Base-by-base conservation (phyloP, 2,888 invertebrate species). In the Julus scandinavius region DNA sequence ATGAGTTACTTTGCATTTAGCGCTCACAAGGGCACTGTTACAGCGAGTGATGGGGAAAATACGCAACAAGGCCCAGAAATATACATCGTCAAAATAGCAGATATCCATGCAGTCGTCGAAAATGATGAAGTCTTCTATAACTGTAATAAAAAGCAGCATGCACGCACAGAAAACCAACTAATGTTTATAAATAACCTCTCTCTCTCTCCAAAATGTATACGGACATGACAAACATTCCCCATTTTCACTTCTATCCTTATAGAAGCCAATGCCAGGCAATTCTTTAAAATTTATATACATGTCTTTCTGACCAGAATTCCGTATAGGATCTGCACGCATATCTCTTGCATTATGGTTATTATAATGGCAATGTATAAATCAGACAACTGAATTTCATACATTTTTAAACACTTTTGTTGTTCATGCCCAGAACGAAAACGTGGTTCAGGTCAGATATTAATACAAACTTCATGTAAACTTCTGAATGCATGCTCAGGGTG, bases 1-100 rank as follows among this genome's bases (percentile, higher is more conserved):
- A 85, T 85, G 85, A 85, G 85, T 85, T 49, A 49, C 85, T 85
- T 85, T 85, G 85, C 85, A 85, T 85, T 85, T 85, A 85, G 85
- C 41, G 49, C 49, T 49, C 85, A 29, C 85, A 15, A 41, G 85
- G 85, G 85, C 85, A 41, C 85, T 45, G 85, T 85, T 85, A 49
- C 72, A 72, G 72, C 72, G 72, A 72, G 72, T 72, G 72, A 72
- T 72, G 72, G 72, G 20, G n/a, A 72, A 29, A 72, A 72, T 7
- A 20, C 11, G 72, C 20, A 29, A 29, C 72, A 72, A 7, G 29
- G 29, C 7, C 72, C 72, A 72, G 13, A 72, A 72, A 72, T 72
- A 72, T 29, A 72, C 72, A 72, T 72, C 72, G 72, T 72, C 72
- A 72, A 72, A 72, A 72, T 72, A 72, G 72, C 29, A 72, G 72